phyloP scores from a whole-genome alignment of 2,113 vertebrate species.

The Nestor notabilis region DNA sequence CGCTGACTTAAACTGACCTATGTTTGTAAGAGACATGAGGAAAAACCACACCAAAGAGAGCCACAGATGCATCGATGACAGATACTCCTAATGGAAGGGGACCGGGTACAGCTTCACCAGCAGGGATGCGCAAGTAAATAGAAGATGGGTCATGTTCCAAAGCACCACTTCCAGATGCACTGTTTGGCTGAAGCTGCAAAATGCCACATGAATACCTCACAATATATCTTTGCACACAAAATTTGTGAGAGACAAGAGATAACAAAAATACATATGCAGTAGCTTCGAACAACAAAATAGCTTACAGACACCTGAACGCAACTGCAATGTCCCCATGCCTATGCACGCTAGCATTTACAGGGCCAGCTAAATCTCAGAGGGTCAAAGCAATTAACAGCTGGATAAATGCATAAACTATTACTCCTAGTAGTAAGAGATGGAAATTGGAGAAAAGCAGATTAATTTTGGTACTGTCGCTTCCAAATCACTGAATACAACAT shows the following conservation, averaged over 20 bases:
- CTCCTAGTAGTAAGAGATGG: not conserved
- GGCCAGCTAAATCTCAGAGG: not conserved
- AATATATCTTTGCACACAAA: not conserved
- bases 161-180: conserved; percentile 95
- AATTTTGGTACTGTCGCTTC: not conserved
- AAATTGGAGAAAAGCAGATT: not conserved
- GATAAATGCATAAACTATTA: not conserved
- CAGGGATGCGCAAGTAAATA: conserved; percentile 93
- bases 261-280: not conserved
- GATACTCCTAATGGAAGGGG: conserved; percentile 96
- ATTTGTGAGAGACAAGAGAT: not conserved
- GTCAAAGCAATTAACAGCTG: not conserved
- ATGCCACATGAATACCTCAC: not conserved
- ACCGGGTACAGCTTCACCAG: conserved; percentile 93
- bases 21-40: conserved; percentile 98
- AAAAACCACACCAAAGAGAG: conserved; percentile 97
- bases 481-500: not conserved
- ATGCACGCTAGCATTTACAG: not conserved
- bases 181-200: conserved; percentile 94
- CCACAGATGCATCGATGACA: conserved; percentile 96
- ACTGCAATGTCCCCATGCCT: not conserved
- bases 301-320: not conserved
- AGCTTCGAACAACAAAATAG: not conserved
- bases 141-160: conserved; percentile 97
- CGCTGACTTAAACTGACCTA: conserved; percentile 78